Base-by-base conservation (phyloP, 1,140 invertebrate genomes). In the Platyscapa corneri region DNA sequence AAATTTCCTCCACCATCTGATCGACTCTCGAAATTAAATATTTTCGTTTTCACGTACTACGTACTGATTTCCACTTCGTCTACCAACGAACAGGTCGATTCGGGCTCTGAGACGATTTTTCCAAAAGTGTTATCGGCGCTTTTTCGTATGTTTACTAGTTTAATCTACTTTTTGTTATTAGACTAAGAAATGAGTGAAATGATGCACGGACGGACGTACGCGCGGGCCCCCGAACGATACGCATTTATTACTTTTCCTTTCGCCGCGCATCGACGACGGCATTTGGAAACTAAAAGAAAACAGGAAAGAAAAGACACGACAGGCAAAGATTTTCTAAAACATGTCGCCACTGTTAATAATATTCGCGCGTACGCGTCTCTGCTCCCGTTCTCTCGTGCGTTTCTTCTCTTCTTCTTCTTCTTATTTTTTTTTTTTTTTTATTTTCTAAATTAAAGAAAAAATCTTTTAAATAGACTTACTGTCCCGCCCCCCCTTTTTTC, bases 401-500 rank as follows among this genome's bases (percentile, higher is more conserved):
- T 84, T 78, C 53, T 76, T 84, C 39, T 81, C 32, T 75, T 76
- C 2, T 30, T 20, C n/a, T 86, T 64, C 60, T 77, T 64, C 83
- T 77, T 65, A 72, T 83, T 72, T 82, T 84, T 83, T 64, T n/a
- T 20, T 86, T 64, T 70, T 77, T 64, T 85, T 77, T 65, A 72
- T 83, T 72, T 82, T 84, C 81, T 64, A 67, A 60, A 82, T 75
- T 75, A 67, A 77, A 67, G 78, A 42, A 79, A 85, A 70, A 83
- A 70, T 46, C 42, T 85, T 80, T 74, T 75, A 81, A 70, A 79
- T 87, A 83, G 80, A 78, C 85, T 86, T 86, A 82, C 34, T 34
- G 74, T 14, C 53, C 76, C 64, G 2, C 65, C 37, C 77, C 77
- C 77, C 77, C 79, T 86, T 88, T 90, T 89, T 88, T 87, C 85